Conservation (phyloP, 1,140 invertebrate species). For the Drosophila lacertosa region DNA sequence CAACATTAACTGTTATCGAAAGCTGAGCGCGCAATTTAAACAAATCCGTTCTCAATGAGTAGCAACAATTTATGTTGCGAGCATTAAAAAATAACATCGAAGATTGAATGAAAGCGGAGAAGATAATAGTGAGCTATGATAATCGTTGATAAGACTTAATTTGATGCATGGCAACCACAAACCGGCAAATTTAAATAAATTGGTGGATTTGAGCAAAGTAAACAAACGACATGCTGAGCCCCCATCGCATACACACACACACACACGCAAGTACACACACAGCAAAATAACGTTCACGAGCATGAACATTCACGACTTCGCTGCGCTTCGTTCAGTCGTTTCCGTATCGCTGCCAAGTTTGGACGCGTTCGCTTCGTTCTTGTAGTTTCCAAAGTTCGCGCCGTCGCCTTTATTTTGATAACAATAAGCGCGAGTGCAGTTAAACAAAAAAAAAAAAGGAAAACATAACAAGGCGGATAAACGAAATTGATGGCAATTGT, state of each 20-base stretch:
- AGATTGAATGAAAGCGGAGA: neutral
- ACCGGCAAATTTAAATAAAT: slow-evolving; percentile 45
- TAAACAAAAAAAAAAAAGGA: neutral
- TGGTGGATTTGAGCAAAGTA: slow-evolving; percentile 29
- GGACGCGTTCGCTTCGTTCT: slow-evolving; percentile 46
- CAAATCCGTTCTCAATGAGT: too few relatives aligned
- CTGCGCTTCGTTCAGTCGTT: slow-evolving; percentile 56
- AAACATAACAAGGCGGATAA: slow-evolving; percentile 11
- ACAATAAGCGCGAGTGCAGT: slow-evolving; percentile 28
- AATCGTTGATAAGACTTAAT: slow-evolving; percentile 32
- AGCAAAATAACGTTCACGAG: slow-evolving; percentile 30
- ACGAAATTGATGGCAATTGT: slow-evolving; percentile 44
- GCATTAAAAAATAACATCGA: neutral
- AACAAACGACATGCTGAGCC: slow-evolving; percentile 31
- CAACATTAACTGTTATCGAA: slow-evolving; percentile 9
- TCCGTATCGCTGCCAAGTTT: slow-evolving; percentile 59
- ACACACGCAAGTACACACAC: slow-evolving; percentile 6
- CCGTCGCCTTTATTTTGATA: slow-evolving; percentile 32
- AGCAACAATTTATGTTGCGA: neutral
- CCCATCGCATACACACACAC: slow-evolving; percentile 8
- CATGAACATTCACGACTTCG: slow-evolving; percentile 48
- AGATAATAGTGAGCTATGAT: neutral
- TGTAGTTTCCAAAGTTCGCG: slow-evolving; percentile 38
- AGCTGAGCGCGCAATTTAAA: slow-evolving; percentile 1
- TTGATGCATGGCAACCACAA: slow-evolving; percentile 18